Evolutionary conservation across 2,888 invertebrate genomes (phyloP).

Genomic region (Carcina quercana): DNA sequence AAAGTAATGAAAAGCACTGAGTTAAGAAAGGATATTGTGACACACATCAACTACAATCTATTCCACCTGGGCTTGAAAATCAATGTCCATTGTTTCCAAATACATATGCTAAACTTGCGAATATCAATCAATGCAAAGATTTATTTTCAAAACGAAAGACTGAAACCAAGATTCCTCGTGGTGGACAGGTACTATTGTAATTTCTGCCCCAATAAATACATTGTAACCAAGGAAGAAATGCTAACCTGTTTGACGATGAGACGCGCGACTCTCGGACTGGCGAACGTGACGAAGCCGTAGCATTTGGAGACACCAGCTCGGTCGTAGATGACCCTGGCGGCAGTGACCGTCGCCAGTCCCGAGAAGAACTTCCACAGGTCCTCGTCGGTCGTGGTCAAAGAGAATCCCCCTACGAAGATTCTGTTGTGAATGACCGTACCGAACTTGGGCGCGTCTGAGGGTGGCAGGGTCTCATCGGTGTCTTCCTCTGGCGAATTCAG

Average conservation of each 20-base stretch:
- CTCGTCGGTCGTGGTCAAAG: constrained; percentile 93
- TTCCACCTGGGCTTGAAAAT: too few species aligned
- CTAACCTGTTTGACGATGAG: constrained; percentile 69
- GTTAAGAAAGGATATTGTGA: too few species aligned
- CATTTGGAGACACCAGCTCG: constrained; percentile 96
- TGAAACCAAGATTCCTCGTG: too few species aligned
- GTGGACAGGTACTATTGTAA: too few species aligned
- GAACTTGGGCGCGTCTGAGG: constrained; percentile 73
- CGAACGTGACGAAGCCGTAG: constrained; percentile 87
- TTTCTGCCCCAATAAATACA: too few species aligned
- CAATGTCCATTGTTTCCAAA: too few species aligned
- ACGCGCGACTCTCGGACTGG: constrained; percentile 65
- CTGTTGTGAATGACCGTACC: constrained; percentile 95
- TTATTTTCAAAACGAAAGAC: too few species aligned
- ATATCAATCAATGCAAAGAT: too few species aligned
- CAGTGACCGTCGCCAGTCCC: constrained; percentile 90
- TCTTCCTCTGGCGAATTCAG: constrained; percentile 63
- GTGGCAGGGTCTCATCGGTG: constrained; percentile 58
- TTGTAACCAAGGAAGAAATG: too few species aligned
- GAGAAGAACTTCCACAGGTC: constrained; percentile 95
- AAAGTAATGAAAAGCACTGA: too few species aligned
- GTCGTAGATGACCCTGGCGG: constrained; percentile 96
- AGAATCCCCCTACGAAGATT: constrained; percentile 97
- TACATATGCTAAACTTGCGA: too few species aligned
- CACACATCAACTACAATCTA: too few species aligned